Base-by-base conservation (phyloP, 2,113 vertebrate species). In the Laterallus jamaicensis region DNA sequence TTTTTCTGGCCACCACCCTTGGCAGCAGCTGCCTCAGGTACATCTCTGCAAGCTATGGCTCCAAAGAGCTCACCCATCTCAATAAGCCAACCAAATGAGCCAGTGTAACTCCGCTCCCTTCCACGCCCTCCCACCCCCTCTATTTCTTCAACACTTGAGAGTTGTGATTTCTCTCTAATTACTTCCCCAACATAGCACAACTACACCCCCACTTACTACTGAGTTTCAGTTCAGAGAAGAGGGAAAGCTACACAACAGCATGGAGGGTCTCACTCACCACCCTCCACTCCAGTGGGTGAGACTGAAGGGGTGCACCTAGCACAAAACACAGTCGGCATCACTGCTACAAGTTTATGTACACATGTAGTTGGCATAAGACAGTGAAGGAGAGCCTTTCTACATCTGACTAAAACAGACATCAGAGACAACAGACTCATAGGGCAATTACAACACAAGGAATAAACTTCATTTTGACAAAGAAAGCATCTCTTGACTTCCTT, bases 261-360 rank as follows among this genome's bases (percentile, higher is more conserved):
- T 1, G 2, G 8, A 67, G 7, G 4, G n/a, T 35, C 32, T 49
- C 35, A 13, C 32, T 49, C 35, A 13, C 10, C 35, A 64, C 29
- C 5, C 16, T n/a, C 76, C 40, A 24, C 16, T n/a, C 76, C 40
- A 24, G 21, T 32, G 37, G 7, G 18, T 1, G 11, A 80, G 52
- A 31, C 0, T 5, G 22, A 64, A 69, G 10, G 6, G 28, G 4
- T 28, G 39, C 9, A 20, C 12, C 2, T 2, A 4, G 1, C 31
- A 75, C 35, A 75, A 59, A 63, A 5, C 56, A 74, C 47, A 50
- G 40, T 35, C 49, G 56, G 6, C 18, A 35, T 32, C 35, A 15
- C 42, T 42, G 28, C 5, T 29, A n/a, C 10, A 52, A 52, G 31
- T 40, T 82, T 26, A 69, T 7, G 15, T 29, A 5, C 3, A 11